Base-by-base conservation (phyloP, 2,888 invertebrate genomes). In the Odontothrips loti region DNA sequence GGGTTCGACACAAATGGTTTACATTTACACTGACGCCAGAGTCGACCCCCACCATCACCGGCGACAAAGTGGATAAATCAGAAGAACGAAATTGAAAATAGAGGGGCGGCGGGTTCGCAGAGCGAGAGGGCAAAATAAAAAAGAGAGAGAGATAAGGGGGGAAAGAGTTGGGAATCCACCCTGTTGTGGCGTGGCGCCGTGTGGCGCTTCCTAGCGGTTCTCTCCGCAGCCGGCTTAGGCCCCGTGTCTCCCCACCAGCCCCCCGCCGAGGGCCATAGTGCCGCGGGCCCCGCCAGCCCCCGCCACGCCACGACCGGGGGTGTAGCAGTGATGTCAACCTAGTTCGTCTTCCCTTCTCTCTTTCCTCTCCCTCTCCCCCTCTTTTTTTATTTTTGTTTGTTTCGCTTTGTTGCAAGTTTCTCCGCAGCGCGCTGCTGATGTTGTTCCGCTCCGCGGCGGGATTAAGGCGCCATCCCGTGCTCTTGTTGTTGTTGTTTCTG, bases 361-460 rank as follows among this genome's bases (percentile, higher is more conserved):
- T 75, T 27, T 27, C 68, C 68, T 23, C 68, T 68, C 68, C 23
- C 68, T 68, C 23, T 23, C 68, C 27, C 34, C 34, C 27, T 27
- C 23, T 27, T 75, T 12, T 75, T 75, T 27, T 23, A 27, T 27
- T 75, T 75, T 75, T 75, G 27, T 75, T 75, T 75, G 68, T 75
- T 75, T 75, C 68, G 68, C 68, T 75, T 75, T 75, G 68, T 27
- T 75, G 68, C 68, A 75, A 75, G 68, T 75, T 75, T 75, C 68
- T 75, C 68, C 68, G 68, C 68, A 27, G 68, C 68, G 27, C 27
- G 68, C 68, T 12, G 68, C 68, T 75, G 68, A 27, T 75, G 68
- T 75, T 68, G 68, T 68, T 27, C 34, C 34, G 34, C 34, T 43
- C 34, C 34, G 58, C 58, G 58, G 68, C 68, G 68, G 68, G 68